Percentiles rank a stretch among this genome's conserved stretches.
These are phyloP conservation scores for Epiblema foenella DNA, from an alignment of 2,888 invertebrate species.

Conservation along the genomic window DNA sequence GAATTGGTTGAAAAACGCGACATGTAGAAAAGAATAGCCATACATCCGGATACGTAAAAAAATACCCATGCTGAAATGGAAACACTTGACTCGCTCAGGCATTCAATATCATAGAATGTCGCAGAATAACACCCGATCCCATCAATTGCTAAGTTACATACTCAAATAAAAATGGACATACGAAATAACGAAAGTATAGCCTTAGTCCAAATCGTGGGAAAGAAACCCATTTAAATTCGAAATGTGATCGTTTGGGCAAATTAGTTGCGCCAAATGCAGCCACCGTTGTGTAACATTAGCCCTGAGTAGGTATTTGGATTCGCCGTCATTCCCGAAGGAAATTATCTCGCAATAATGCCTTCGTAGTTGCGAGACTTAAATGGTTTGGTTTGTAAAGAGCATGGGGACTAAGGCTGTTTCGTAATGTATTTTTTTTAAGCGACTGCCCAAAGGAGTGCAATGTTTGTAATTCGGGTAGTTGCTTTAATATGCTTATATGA, in stretches of 20 bases:
- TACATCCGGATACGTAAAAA: too few species aligned
- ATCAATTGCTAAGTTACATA: too few species aligned
- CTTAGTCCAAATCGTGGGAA: neutral
- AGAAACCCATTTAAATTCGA: conserved; percentile 3
- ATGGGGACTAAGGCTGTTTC: conserved; percentile 4
- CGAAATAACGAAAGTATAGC: neutral
- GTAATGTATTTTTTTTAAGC: neutral
- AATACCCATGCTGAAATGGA: too few species aligned
- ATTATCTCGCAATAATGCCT: conserved; percentile 34
- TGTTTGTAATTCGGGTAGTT: neutral
- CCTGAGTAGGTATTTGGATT: conserved; percentile 38
- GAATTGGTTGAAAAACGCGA: too few species aligned
- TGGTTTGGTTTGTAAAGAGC: conserved; percentile 8
- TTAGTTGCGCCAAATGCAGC: conserved; percentile 33
- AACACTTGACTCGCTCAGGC: too few species aligned
- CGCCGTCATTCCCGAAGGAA: conserved; percentile 35
- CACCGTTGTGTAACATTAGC: conserved; percentile 30
- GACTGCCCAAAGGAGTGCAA: too few species aligned
- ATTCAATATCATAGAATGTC: too few species aligned
- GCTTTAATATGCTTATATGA: neutral
- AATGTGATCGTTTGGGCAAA: conserved; percentile 28
- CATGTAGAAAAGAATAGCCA: too few species aligned
- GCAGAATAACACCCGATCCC: too few species aligned
- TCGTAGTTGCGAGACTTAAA: conserved; percentile 33
- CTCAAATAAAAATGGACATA: neutral